phyloP scores from a whole-genome alignment of 2,888 invertebrate species.

The Dorcus parallelipipedus region DNA sequence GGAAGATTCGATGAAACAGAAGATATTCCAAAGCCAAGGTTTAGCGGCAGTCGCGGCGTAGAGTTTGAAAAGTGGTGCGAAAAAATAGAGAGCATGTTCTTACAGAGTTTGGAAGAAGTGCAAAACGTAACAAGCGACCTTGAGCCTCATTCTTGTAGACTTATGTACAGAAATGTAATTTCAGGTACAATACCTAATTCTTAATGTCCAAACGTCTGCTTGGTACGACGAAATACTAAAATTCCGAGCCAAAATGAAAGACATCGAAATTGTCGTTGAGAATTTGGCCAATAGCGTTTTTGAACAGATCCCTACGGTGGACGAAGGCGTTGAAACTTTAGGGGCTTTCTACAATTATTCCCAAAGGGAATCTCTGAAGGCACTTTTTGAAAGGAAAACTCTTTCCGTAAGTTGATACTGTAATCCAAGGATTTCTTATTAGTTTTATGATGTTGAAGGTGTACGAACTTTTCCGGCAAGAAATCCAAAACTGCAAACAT shows the following conservation, averaged over 20 bases:
- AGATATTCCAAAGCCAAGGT: constrained; percentile 66
- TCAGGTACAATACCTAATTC: constrained; percentile 60
- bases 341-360: constrained; percentile 76
- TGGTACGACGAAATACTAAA: constrained; percentile 76
- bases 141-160: too few species aligned
- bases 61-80: constrained; percentile 66
- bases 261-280: constrained; percentile 74
- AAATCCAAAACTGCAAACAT: constrained; percentile 70
- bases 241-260: constrained; percentile 59
- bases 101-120: constrained; percentile 59
- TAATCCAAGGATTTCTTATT: neutral
- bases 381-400: constrained; percentile 67
- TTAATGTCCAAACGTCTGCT: constrained; percentile 75
- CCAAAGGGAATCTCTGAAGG: constrained; percentile 67
- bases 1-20: constrained; percentile 75
- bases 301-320: constrained; percentile 73
- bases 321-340: constrained; percentile 75
- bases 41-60: constrained; percentile 66
- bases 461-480: constrained; percentile 72
- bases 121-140: constrained; percentile 39
- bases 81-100: constrained; percentile 73
- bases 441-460: constrained; percentile 49
- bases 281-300: constrained; percentile 78
- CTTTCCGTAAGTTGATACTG: constrained; percentile 51
- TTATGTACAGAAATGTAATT: neutral